These are phyloP conservation scores for Solea senegalensis DNA, from an alignment of 2,113 vertebrate species.

Conservation along the genomic window DNA sequence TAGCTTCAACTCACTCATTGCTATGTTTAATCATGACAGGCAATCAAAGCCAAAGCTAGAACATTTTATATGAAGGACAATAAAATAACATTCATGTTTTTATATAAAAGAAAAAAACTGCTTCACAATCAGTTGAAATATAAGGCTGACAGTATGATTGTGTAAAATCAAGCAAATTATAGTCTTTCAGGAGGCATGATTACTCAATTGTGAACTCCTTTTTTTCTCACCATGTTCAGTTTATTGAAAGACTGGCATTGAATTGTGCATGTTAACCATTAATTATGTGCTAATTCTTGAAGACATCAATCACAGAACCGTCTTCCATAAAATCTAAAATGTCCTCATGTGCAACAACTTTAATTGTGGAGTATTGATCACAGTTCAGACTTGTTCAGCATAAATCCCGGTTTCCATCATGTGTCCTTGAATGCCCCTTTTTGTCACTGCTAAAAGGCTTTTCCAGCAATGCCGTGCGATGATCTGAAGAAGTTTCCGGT, in stretches of 20 bases:
- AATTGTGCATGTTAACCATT: conserved; percentile 32
- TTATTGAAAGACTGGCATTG: conserved; percentile 48
- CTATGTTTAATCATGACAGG: not conserved
- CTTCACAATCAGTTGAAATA: conserved; percentile 6
- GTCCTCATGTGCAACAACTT: conserved; percentile 22
- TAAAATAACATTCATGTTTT: conserved; percentile 6
- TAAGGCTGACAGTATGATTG: conserved; percentile 37
- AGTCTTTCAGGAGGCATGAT: conserved; percentile 53
- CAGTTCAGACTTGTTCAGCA: conserved; percentile 13
- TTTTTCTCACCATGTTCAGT: conserved; percentile 33
- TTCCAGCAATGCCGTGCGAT: not conserved
- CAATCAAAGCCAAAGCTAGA: not conserved
- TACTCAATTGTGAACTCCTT: conserved; percentile 54
- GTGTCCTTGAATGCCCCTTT: conserved; percentile 4
- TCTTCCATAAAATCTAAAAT: conserved; percentile 21
- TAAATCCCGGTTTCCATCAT: not conserved
- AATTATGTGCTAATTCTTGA: conserved; percentile 52
- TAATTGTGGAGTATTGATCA: conserved; percentile 19
- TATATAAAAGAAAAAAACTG: conserved; percentile 11
- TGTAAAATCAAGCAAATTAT: conserved; percentile 63
- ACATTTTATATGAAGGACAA: conserved; percentile 16
- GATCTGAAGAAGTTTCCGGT: not conserved
- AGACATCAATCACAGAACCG: conserved; percentile 56
- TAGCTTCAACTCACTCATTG: not conserved
- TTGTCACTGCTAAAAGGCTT: not conserved